Evolutionary conservation across 2,797 vertebrate genomes (phyloP), one percentile per base, ranked within the genome.

Genomic region (Thamnophis elegans): DNA sequence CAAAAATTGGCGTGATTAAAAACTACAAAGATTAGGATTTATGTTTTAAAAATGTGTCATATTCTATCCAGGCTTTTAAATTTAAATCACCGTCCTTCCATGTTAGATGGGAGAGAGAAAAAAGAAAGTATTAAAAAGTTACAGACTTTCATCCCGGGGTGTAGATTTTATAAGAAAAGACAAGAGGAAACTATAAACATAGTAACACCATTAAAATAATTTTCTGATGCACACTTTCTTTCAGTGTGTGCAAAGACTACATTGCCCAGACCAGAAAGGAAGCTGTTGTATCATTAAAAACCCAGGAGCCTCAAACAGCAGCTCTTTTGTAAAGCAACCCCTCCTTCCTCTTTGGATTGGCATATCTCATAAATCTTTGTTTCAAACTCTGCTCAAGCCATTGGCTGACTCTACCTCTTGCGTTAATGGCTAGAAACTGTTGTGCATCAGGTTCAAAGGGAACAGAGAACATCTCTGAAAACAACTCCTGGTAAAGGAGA

Each of bases 141-240:
- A 96, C 94, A 96, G 94, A 95, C 97, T 98, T 98, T 98, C 96
- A 98, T 98, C 97, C 96, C 94, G 94, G 92, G 89, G 87, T 91
- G 94, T 94, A 92, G 93, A 92, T 94, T 73, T 97, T 98, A 96
- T 96, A 96, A 96, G 95, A 95, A 96, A 97, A 97, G 98, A 98
- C 97, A 98, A 98, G 97, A 98, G 98, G 98, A 98, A 98, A 98
- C 95, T 95, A 96, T 96, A 96, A 98, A 96, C 96, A 95, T 96
- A 97, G 97, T 97, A 97, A 96, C 97, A 97, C 97, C 94, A 94
- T 97, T 96, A 94, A 97, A 98, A 97, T 96, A 97, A 96, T 97
- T 97, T 97, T 98, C 94, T 92, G 90, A 97, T 95, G 96, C 95
- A 94, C 95, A 97, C 94, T 98, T 98, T 98, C 97, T 98, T 96